A percentile compares a stretch with the other conserved stretches of the same genome.
Conservation (phyloP, 2,888 invertebrate species). For the Calliphora vomitoria region DNA sequence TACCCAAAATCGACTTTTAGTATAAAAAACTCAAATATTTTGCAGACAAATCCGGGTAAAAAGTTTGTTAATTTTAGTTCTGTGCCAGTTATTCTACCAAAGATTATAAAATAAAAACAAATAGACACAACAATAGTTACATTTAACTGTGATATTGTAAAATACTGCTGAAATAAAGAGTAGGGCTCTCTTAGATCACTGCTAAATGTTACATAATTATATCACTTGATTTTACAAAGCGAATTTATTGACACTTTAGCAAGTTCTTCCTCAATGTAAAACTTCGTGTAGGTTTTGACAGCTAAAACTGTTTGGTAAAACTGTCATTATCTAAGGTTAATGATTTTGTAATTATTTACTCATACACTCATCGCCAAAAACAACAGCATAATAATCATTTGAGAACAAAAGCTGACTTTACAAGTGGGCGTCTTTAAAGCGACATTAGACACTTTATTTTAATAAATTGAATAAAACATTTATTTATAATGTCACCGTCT, state of each 20-base stretch:
- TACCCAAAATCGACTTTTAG: too few relatives aligned
- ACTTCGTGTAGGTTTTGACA: constrained; percentile 46
- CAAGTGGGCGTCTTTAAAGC: constrained; percentile 44
- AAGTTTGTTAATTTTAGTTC: too few relatives aligned
- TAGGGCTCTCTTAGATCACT: neutral
- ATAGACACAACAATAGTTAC: too few relatives aligned
- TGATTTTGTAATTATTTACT: constrained; percentile 62
- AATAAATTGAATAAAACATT: constrained; percentile 24
- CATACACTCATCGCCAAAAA: constrained; percentile 3
- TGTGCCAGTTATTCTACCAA: too few relatives aligned
- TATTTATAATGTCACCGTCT: constrained; percentile 33
- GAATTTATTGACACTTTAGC: constrained; percentile 18
- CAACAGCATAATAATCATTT: neutral
- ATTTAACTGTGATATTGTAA: neutral
- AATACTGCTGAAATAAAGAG: neutral
- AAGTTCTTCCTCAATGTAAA: constrained; percentile 34
- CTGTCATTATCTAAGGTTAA: constrained; percentile 66
- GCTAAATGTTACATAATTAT: constrained; percentile 21
- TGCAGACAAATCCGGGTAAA: too few relatives aligned
- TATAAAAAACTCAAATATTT: too few relatives aligned
- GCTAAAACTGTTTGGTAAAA: neutral
- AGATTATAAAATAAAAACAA: too few relatives aligned
- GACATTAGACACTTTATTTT: constrained; percentile 51
- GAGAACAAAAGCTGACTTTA: neutral
- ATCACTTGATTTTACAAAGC: neutral